These are phyloP conservation scores for Siniperca scherzeri DNA, from an alignment of 2,797 vertebrate species.

Conservation along the genomic window DNA sequence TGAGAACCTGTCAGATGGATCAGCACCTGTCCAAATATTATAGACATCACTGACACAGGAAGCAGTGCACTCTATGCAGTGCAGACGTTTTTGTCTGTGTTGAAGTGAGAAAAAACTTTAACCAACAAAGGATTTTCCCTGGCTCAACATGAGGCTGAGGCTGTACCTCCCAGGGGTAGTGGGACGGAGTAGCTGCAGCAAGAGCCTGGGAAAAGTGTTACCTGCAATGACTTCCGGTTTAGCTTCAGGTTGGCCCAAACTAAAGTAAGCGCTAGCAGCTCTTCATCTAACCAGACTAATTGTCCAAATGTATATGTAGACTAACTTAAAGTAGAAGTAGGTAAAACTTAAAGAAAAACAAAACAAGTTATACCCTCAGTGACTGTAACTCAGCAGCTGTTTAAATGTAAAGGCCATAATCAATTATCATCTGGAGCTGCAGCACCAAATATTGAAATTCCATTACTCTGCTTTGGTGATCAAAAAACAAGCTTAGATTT, in stretches of 20 bases:
- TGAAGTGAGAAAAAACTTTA: slow-evolving; percentile 20
- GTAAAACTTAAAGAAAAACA: neutral
- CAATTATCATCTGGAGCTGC: neutral
- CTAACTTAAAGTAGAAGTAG: neutral
- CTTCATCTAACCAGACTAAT: neutral
- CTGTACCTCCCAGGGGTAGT: neutral
- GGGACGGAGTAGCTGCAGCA: slow-evolving; percentile 20
- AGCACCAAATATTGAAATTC: neutral
- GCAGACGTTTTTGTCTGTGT: neutral
- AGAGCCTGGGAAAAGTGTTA: neutral
- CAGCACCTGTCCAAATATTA: slow-evolving; percentile 7
- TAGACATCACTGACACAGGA: neutral
- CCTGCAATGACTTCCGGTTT: neutral
- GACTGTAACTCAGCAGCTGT: neutral
- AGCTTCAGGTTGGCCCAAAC: neutral
- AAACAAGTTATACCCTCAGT: neutral
- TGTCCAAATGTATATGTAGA: neutral
- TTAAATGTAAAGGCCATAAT: neutral
- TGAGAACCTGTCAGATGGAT: slow-evolving; percentile 13
- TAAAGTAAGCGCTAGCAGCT: neutral
- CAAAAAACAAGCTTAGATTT: neutral
- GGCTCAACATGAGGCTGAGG: slow-evolving; percentile 22
- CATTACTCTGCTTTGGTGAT: neutral
- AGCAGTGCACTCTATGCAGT: neutral
- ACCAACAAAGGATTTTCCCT: slow-evolving; percentile 27